Evolutionary conservation across 2,888 invertebrate genomes (phyloP), one percentile per base, ranked within the genome.

Genomic region (Portevinia maculata): DNA sequence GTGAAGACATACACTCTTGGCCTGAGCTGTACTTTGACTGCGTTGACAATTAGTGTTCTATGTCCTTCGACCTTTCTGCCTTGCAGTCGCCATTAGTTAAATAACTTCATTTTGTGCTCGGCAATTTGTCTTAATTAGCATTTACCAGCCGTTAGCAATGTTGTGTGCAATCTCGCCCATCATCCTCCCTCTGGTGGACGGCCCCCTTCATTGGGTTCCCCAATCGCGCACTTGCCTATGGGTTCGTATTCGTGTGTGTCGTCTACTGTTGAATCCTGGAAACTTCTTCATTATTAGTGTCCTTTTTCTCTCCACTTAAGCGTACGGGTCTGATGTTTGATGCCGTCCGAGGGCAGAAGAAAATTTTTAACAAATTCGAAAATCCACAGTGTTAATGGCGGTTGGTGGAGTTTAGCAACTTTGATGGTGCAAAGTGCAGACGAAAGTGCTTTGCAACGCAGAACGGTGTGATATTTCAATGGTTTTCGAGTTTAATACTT

Each of bases 51-150:
- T 79, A 79, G 79, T 67, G 52, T 44, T 67, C 64, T 55, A 55
- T 83, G 71, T 73, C 52, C 60, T 71, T 78, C 65, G 60, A 83
- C 55, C 83, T 37, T 32, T 76, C 52, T 46, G 64, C 65, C 71
- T 74, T 53, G 53, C 44, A 55, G 76, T 50, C 71, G 62, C 83
- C 83, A 78, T 83, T 83, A 83, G 83, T 73, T 78, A 78, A 83
- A 83, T 78, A 83, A 83, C 78, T 83, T 78, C 78, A 83, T 83
- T 83, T 83, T 78, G 67, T 73, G 60, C 83, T 57, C 62, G 59
- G 67, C 78, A 83, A 83, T 83, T 83, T 83, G 78, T 83, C 83
- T 83, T 78, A 83, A 83, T 83, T 83, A 83, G 83, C 83, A 83
- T 83, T 83, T 78, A 55, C 65, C 28, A 71, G 65, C 70, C 60